Evolutionary conservation across 2,797 vertebrate species (phyloP), one percentile per base, ranked within the genome.

Genomic region (Bradypus variegatus): DNA sequence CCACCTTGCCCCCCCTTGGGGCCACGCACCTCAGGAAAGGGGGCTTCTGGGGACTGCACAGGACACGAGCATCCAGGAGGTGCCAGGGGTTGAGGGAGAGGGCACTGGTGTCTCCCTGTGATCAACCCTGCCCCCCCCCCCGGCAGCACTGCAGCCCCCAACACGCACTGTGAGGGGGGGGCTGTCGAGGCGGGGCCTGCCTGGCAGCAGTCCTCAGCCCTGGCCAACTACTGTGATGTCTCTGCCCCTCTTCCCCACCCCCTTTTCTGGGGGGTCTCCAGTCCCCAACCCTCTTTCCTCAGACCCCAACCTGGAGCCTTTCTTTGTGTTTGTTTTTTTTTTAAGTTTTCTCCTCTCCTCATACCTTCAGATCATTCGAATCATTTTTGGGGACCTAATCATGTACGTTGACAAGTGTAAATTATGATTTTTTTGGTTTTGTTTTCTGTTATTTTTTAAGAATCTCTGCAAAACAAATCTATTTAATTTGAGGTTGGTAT

Each of bases 381-480:
- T 95, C 91, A 90, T 92, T 91, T 45, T 92, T 19, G 88, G 90
- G 96, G 93, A 95, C 94, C 91, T 95, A 95, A 98, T 98, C 97
- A 96, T 98, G 98, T 98, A 98, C 96, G 98, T 98, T 98, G 97
- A 97, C 97, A 97, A 96, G 95, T 98, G 98, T 98, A 98, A 98
- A 98, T 98, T 98, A 98, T 98, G 87, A 90, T 87, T 94, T 94
- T 86, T 50, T 86, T 50, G 86, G 62, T 86, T 95, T 93, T 94
- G 36, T 87, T 93, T 81, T 92, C 67, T 95, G 60, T 94, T 94
- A 55, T 96, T 96, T 96, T 96, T 95, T 79, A 94, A 95, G 82
- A 88, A 90, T 94, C 86, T 93, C 91, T 93, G 80, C 89, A 95
- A 93, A 96, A 96, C 92, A 92, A 88, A 94, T 94, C 95, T 97